phyloP scores from a whole-genome alignment of 2,888 invertebrate genomes.

The Galeopsomyia nigrocyanea region DNA sequence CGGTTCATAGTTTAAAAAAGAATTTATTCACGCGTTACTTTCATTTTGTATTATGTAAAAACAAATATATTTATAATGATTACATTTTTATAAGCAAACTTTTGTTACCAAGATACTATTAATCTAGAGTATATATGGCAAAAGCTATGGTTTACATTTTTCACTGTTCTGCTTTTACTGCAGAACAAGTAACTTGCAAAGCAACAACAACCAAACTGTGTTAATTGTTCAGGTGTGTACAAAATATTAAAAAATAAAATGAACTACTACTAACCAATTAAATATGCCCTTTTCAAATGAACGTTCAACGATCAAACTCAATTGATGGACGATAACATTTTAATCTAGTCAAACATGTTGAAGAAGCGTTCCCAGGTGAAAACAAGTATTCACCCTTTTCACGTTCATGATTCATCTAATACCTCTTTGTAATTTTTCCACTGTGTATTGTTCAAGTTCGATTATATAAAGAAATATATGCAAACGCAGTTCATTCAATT shows the following conservation, averaged over 20 bases:
- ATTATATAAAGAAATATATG: slow-evolving; percentile 19
- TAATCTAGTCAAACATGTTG: slow-evolving; percentile 30
- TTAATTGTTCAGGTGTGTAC: no score
- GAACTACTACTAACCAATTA: not conserved
- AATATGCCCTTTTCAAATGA: not conserved
- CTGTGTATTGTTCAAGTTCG: slow-evolving; percentile 39
- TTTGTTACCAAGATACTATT: no score
- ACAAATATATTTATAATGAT: slow-evolving; percentile 31
- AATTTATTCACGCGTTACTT: slow-evolving; percentile 9
- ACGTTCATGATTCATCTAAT: slow-evolving; percentile 12
- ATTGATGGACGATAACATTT: slow-evolving; percentile 9
- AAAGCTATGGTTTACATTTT: no score
- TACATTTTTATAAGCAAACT: no score
- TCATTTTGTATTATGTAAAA: slow-evolving; percentile 20
- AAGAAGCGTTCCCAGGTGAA: no score
- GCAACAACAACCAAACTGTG: no score
- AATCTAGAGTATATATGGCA: no score
- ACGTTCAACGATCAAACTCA: slow-evolving; percentile 12
- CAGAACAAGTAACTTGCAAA: no score
- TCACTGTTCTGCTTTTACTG: no score
- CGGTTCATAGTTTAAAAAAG: no score
- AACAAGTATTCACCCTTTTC: slow-evolving; percentile 4
- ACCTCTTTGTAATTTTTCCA: no score
- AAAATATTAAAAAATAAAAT: no score
- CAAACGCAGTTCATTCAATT: not conserved